Evolutionary conservation across 2,797 vertebrate species (phyloP).

Genomic region (Schizothorax lantsangensis): DNA sequence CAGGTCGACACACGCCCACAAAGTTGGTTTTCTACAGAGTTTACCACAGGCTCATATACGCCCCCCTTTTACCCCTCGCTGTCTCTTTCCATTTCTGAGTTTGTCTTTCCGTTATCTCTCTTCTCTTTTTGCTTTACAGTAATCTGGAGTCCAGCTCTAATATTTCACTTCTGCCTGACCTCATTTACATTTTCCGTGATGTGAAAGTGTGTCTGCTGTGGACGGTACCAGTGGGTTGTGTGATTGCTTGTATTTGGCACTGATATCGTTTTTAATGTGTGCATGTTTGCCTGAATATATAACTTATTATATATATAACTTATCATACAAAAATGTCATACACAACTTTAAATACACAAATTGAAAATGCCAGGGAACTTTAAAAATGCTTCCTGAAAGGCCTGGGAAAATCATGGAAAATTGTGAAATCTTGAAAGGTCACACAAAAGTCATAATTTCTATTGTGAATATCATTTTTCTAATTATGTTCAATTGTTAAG

Average conservation of each 20-base stretch:
- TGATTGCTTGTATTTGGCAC: background rate
- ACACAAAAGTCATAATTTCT: background rate
- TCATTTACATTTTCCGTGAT: constrained; percentile 10
- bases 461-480: background rate
- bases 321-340: background rate
- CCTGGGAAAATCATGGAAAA: background rate
- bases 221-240: background rate
- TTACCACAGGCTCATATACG: constrained; percentile 37
- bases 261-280: background rate
- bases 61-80: background rate
- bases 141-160: background rate
- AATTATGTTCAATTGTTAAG: background rate
- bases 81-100: constrained; percentile 9
- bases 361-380: background rate
- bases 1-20: constrained; percentile 13
- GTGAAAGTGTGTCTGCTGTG: background rate
- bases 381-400: background rate
- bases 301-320: too few species aligned
- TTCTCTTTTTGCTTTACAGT: constrained; percentile 22
- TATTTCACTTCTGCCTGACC: constrained; percentile 27
- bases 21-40: background rate
- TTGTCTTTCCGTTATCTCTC: background rate
- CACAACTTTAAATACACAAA: background rate
- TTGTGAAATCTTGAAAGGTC: background rate
- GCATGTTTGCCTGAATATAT: background rate